phyloP scores from a whole-genome alignment of 2,888 invertebrate species.

The Dugesia japonica region DNA sequence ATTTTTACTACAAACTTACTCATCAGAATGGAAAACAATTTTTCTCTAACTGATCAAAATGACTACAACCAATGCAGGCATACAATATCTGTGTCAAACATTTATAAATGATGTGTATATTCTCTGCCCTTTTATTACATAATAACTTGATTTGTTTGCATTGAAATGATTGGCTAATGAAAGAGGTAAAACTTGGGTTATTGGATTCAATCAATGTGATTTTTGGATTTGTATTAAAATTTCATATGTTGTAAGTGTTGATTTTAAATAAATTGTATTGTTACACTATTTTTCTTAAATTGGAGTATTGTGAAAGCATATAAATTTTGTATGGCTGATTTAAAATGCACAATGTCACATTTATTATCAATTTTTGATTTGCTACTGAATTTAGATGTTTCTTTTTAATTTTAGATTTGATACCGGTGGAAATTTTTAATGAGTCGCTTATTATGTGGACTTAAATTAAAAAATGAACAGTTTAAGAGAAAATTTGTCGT shows the following conservation, averaged over 20 bases:
- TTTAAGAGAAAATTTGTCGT: slow-evolving; percentile 9
- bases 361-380: too few species aligned
- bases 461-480: background rate
- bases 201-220: slow-evolving; percentile 20
- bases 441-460: slow-evolving; percentile 6
- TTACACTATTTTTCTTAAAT: too few species aligned
- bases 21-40: background rate
- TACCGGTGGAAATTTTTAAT: slow-evolving; percentile 15
- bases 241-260: slow-evolving; percentile 11
- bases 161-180: background rate
- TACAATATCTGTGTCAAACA: background rate
- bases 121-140: background rate
- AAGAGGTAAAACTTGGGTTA: slow-evolving; percentile 1
- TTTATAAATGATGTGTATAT: background rate
- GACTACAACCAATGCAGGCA: background rate
- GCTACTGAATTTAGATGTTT: too few species aligned
- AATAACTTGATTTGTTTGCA: slow-evolving; percentile 20
- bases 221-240: slow-evolving; percentile 8
- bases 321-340: too few species aligned
- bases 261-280: background rate
- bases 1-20: background rate
- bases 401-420: background rate
- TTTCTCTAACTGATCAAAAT: background rate
- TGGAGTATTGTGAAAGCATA: too few species aligned
- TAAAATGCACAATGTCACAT: too few species aligned